phyloP scores from a whole-genome alignment of 2,888 invertebrate genomes.

The Quadroppia sp. region DNA sequence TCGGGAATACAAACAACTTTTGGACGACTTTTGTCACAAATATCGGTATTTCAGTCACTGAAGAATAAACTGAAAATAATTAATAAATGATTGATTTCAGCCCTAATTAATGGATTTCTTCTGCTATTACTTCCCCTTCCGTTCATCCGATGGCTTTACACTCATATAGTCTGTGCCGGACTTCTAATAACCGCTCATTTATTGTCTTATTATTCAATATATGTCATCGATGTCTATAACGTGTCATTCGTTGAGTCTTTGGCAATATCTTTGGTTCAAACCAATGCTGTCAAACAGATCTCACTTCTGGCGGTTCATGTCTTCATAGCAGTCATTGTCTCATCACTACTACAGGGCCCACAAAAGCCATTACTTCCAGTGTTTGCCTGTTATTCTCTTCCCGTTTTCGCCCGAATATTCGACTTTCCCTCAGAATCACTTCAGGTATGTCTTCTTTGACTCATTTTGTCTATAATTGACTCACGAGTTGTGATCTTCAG shows the following conservation, averaged over 20 bases:
- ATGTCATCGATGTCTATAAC: slow-evolving; percentile 49
- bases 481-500: slow-evolving; percentile 42
- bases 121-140: slow-evolving; percentile 56
- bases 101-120: slow-evolving; percentile 55
- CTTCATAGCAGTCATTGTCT: slow-evolving; percentile 52
- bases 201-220: slow-evolving; percentile 55
- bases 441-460: slow-evolving; percentile 5
- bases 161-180: slow-evolving; percentile 55
- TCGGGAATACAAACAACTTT: slow-evolving; percentile 49
- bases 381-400: slow-evolving; percentile 56
- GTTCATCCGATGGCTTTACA: slow-evolving; percentile 56
- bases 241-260: slow-evolving; percentile 48
- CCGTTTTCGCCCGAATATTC: slow-evolving; percentile 55
- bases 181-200: slow-evolving; percentile 55
- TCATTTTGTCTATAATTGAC: not conserved
- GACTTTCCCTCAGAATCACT: slow-evolving; percentile 53
- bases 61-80: not conserved
- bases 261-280: slow-evolving; percentile 49
- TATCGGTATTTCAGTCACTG: slow-evolving; percentile 50
- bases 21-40: slow-evolving; percentile 52
- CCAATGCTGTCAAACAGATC: slow-evolving; percentile 50
- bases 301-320: slow-evolving; percentile 52
- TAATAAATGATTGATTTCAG: slow-evolving; percentile 50
- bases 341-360: slow-evolving; percentile 54
- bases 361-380: slow-evolving; percentile 51